Evolutionary conservation across 2,113 vertebrate genomes (phyloP), one percentile per base, ranked within the genome.

Genomic region (Psilopsiagon aurifrons): DNA sequence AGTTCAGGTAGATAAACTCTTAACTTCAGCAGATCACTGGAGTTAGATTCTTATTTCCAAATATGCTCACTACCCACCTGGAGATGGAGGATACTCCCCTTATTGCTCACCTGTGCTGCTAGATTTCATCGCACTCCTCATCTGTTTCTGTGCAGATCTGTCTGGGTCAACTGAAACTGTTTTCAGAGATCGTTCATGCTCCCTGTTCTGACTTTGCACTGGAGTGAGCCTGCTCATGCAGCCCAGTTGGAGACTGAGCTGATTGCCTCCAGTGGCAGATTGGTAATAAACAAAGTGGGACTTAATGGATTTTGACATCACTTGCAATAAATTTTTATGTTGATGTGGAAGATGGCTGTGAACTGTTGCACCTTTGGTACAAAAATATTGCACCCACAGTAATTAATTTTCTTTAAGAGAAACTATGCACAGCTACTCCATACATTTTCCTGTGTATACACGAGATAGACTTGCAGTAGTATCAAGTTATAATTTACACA

Each of bases 271-370:
- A 67, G 92, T 13, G 0, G 7, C 9, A 13, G 37, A 86, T 80
- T 47, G 8, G 68, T 79, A 89, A 85, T 75, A 92, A 83, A 83
- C 62, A 73, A 88, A 77, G 13, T 73, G 43, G 14, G 39, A 25
- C 64, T 67, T 96, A 66, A 77, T 83, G 54, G 68, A 77, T 96
- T 97, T 93, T 93, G 71, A 86, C 79, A 75, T 92, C 27, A 33
- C 14, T 83, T 67, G 46, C 3, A 3, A n/a, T 83, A 78, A 44
- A 33, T 83, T 90, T 96, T 93, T 63, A 59, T 75, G 47, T 67
- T 92, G 66, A 27, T 86, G 47, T 90, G 71, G 69, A 90, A 86
- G 73, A 49, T 82, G 57, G n/a, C 47, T 80, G 73, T 77, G 83
- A 88, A 28, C 43, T 86, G 5, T 11, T 43, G 13, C 0, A 0